Conservation (phyloP, 2,113 vertebrate genomes). For the Sorex fumeus region DNA sequence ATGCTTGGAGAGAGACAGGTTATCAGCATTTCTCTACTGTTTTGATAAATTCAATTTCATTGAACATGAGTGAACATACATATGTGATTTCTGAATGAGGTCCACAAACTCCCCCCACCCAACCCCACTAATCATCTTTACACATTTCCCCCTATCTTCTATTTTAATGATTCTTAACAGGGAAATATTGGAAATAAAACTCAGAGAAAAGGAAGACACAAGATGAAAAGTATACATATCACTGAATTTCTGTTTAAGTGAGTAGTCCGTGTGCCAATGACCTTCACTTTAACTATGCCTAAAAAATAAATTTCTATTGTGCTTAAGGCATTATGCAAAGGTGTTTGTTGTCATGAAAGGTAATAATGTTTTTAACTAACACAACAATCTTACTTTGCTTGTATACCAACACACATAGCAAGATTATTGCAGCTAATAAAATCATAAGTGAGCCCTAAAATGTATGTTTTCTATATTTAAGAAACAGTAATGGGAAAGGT, state of each 20-base stretch:
- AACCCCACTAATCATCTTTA: neutral
- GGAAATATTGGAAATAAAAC: neutral
- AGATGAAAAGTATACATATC: neutral
- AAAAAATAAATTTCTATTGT: slow-evolving; percentile 30
- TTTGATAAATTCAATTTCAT: neutral
- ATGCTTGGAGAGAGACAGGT: neutral
- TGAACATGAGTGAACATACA: neutral
- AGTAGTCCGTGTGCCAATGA: neutral
- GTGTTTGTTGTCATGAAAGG: neutral
- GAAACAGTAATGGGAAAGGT: slow-evolving; percentile 33
- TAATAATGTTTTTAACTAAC: slow-evolving; percentile 15
- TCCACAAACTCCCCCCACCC: neutral
- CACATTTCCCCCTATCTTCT: neutral
- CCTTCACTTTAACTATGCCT: neutral
- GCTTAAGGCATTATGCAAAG: neutral
- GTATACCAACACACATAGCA: neutral
- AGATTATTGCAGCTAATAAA: neutral
- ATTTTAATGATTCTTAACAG: neutral
- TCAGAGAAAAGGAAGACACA: neutral
- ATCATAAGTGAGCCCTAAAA: slow-evolving; percentile 16
- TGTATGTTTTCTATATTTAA: neutral
- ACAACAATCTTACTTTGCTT: neutral
- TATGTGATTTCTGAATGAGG: neutral
- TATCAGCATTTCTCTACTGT: neutral
- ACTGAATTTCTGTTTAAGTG: neutral